Evolutionary conservation across 2,888 invertebrate species (phyloP), one percentile per base, ranked within the genome.

Genomic region (Malachius bipustulatus): DNA sequence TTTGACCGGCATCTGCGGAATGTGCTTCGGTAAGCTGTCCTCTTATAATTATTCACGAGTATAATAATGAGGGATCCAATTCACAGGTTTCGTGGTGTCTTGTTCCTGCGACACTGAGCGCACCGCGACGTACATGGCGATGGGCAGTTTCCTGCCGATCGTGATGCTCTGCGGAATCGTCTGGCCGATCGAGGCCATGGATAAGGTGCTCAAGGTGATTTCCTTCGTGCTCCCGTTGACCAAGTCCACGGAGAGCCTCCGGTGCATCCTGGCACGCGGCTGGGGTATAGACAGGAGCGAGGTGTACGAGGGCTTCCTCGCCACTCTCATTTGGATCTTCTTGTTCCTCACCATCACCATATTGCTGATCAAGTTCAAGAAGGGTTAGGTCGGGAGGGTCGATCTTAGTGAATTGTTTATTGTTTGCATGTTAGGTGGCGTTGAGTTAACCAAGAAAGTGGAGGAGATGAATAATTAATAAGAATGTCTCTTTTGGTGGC

Each of bases 161-260:
- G 78, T 88, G 12, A 73, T 88, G 74, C 62, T 88, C 3, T 87
- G 87, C 47, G 88, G 88, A 32, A 88, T 93, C 40, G 82, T 94
- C 47, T 94, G 94, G 94, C 94, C 94, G 0, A 71, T 90, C 41
- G 88, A 94, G 69, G 90, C 82, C 26, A 93, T 94, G 84, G 87
- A 88, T 54, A 62, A 70, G 0, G 50, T 77, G 27, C 65, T 90
- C 71, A 75, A 39, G 71, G 34, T 44, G 26, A 48, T 88, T 28
- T 80, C 85, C 46, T 77, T 70, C 47, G 64, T 83, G 27, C 67
- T 93, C 12, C 93, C 93, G 0, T 66, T 91, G 11, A 93, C 93
- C 0, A 79, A 83, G 48, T 82, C 88, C 1, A 89, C 89, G 0
- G 89, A 91, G 49, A 82, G 88, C 2, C 65, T 93, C 44, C 69